Percentiles rank a stretch among this genome's conserved stretches.
Evolutionary conservation across 2,888 invertebrate species (phyloP).

Genomic region (Copidosoma aretas): DNA sequence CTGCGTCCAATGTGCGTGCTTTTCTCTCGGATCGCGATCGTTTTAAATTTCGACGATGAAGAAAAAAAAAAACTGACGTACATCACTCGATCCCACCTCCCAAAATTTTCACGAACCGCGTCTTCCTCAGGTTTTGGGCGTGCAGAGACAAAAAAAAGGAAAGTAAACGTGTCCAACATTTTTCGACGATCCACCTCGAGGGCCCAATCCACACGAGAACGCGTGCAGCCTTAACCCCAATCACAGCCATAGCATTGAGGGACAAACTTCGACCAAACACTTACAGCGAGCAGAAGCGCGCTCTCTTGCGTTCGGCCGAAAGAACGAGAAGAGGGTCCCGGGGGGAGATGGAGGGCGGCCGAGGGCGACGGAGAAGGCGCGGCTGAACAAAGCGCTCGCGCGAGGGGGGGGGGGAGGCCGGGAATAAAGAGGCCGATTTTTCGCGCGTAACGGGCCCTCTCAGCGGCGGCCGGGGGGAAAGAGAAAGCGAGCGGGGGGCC

Average conservation of each 20-base stretch:
- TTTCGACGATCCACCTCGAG: too few species aligned
- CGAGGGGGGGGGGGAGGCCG: neutral
- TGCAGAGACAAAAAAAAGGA: too few species aligned
- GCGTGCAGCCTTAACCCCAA: neutral
- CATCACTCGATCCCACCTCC: too few species aligned
- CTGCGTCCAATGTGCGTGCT: too few species aligned
- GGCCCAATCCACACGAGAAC: neutral
- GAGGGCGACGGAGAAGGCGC: neutral
- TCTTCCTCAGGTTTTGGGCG: too few species aligned
- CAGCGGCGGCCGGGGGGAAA: constrained; percentile 7
- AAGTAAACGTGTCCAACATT: too few species aligned
- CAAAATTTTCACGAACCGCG: too few species aligned
- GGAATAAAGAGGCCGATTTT: constrained; percentile 22
- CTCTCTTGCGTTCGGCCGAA: neutral
- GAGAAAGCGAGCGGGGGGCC: neutral
- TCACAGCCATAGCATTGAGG: too few species aligned
- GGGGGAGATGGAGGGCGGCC: neutral
- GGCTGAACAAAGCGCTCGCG: neutral
- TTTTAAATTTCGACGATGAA: neutral
- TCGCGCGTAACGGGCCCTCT: constrained; percentile 11
- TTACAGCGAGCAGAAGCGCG: neutral
- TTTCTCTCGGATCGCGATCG: too few species aligned
- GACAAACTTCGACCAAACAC: neutral
- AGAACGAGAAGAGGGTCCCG: neutral
- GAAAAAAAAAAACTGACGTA: too few species aligned